Base-by-base conservation (phyloP, 1,140 invertebrate genomes). In the Drosophila carrolli region DNA sequence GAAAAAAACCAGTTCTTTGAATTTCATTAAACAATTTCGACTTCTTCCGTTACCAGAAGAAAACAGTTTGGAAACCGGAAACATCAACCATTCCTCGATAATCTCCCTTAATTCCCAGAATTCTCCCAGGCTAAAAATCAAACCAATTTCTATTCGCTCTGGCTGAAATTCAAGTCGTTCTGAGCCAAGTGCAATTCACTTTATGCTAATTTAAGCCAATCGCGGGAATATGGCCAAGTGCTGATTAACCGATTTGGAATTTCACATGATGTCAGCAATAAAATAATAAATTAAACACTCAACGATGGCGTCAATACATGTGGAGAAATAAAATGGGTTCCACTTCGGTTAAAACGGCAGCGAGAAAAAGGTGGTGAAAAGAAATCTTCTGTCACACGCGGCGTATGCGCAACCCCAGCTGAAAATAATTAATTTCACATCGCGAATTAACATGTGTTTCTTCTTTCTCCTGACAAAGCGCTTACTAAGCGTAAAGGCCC, bases 241-340 rank as follows among this genome's bases (percentile, higher is more conserved):
- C 50, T 85, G 82, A 85, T 67, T 72, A 67, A 78, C 44, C 74
- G 55, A 75, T 61, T 63, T 57, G 82, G 82, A 71, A 85, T 85
- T 86, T 81, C 82, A 65, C 78, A 86, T 85, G 82, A 85, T 81
- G 82, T 85, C 82, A 85, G 82, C 78, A 57, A 86, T 78, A 66
- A 63, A 78, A 85, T 71, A 63, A 60, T 44, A 86, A 81, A 77
- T 68, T 73, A 85, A 50, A 13, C 47, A 38, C 55, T 51, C 67
- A 59, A 65, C 57, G 63, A 55, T 81, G 78, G 46, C 46, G 51
- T 62, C 62, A 62, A 65, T 46, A 13, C 5, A 27, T 32, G n/a
- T 41, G 19, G 29, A 23, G n/a, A 11, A 8, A 27, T 5, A 4
- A 27, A 53, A 19, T 53, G 32, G 10, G 32, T 35, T 53, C 50